phyloP scores from a whole-genome alignment of 2,797 vertebrate species.

The Myripristis murdjan region DNA sequence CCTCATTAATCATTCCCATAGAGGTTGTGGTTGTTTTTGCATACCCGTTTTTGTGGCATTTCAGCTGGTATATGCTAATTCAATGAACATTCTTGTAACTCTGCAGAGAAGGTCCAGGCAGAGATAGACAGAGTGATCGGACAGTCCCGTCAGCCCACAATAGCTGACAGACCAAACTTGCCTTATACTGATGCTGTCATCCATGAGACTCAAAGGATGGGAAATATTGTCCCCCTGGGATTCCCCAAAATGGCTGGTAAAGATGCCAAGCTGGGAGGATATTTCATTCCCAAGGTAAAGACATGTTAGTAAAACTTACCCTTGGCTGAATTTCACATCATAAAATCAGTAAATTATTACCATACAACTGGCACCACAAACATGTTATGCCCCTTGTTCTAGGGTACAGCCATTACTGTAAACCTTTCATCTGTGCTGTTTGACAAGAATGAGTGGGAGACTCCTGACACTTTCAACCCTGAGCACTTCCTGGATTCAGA shows the following conservation, averaged over 20 bases:
- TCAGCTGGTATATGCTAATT: not conserved
- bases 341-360: not conserved
- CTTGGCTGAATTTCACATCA: too few species aligned
- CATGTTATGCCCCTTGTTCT: not conserved
- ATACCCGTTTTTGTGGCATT: not conserved
- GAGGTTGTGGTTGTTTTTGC: too few species aligned
- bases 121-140: conserved; percentile 90
- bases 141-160: conserved; percentile 75
- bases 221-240: conserved; percentile 84
- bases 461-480: conserved; percentile 87
- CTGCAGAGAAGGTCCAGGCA: conserved; percentile 86
- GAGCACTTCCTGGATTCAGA: conserved; percentile 89
- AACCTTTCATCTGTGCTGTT: conserved; percentile 84
- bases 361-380: not conserved
- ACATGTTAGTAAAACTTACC: not conserved
- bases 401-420: conserved; percentile 78
- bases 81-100: not conserved
- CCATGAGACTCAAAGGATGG: conserved; percentile 88
- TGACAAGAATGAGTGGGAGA: conserved; percentile 88
- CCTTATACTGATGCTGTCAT: conserved; percentile 90
- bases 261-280: conserved; percentile 81
- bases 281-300: conserved; percentile 88
- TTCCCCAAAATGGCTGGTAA: conserved; percentile 78
- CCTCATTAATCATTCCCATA: not conserved
- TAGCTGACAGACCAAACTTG: conserved; percentile 82